Evolutionary conservation across 2,888 invertebrate species (phyloP), one percentile per base, ranked within the genome.

Genomic region (Drosophila hamatofila): DNA sequence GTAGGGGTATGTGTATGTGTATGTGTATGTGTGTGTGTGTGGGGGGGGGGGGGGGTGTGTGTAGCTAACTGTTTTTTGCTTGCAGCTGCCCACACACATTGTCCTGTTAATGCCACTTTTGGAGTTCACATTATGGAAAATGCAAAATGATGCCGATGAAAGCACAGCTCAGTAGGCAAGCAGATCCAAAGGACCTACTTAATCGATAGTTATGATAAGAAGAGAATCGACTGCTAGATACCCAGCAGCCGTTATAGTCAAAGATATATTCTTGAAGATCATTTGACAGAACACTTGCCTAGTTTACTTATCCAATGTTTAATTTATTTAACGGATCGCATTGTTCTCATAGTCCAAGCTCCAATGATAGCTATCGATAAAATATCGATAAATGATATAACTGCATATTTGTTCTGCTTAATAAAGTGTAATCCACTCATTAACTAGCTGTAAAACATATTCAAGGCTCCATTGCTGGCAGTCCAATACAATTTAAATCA

Each of bases 91-190:
- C 44, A 54, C 67, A 60, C 60, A 74, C 66, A 75, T 66, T 78
- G 78, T 65, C 55, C 61, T 52, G 60, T 80, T 77, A 56, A 67
- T 79, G 77, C 51, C 68, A 59, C 58, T 68, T 48, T 57, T 63
- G 41, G 67, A 54, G 49, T 18, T 49, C 71, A 70, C 46, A 37
- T 59, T 65, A 75, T 48, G 65, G 44, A 55, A 55, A 65, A 56
- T 61, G 58, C 51, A 62, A 61, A 74, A 70, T 33, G 64, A 41
- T 60, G 41, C 68, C 63, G 73, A 63, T 74, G 52, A 65, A 51
- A 49, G 61, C 52, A 62, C 65, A 59, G 64, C 58, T 51, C 64
- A 55, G 42, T 49, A 52, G 65, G 39, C 37, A 55, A 21, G 9
- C 55, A 25, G 41, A 27, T 41, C 12, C 41, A 65, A 52, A 25